Conservation (phyloP, 2,797 vertebrate genomes). For the Arremon brunneinucha region DNA sequence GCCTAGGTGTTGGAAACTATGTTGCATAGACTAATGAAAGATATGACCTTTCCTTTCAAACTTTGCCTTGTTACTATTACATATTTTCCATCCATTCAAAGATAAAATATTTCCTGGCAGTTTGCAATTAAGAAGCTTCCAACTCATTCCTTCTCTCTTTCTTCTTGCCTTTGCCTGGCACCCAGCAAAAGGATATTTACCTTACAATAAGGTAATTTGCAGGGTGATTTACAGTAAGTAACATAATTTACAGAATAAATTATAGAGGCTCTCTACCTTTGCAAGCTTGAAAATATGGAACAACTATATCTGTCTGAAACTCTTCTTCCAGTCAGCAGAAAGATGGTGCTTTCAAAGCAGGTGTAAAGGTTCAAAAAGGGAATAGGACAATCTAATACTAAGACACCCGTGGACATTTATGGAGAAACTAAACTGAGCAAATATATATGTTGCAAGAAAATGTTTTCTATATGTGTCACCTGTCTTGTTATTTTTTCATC, state of each 20-base stretch:
- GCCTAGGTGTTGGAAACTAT: background rate
- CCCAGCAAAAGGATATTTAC: background rate
- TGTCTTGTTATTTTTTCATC: background rate
- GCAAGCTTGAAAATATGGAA: background rate
- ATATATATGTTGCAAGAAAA: background rate
- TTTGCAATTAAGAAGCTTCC: background rate
- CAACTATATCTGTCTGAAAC: background rate
- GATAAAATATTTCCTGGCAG: background rate
- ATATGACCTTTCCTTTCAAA: background rate
- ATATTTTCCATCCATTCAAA: conserved; percentile 14
- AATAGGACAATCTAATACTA: background rate
- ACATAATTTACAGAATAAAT: background rate
- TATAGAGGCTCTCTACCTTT: background rate
- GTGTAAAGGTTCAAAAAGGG: background rate
- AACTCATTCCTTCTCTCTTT: background rate
- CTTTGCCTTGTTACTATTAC: background rate
- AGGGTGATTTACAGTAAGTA: background rate
- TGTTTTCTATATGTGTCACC: background rate
- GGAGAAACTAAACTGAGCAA: background rate
- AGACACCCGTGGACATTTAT: background rate
- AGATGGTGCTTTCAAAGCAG: background rate
- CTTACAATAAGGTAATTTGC: background rate
- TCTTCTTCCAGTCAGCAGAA: background rate
- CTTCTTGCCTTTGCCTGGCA: background rate
- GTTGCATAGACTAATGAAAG: background rate